Evolutionary conservation across 2,113 vertebrate species (phyloP), one percentile per base, ranked within the genome.

Genomic region (Hydropotes inermis): DNA sequence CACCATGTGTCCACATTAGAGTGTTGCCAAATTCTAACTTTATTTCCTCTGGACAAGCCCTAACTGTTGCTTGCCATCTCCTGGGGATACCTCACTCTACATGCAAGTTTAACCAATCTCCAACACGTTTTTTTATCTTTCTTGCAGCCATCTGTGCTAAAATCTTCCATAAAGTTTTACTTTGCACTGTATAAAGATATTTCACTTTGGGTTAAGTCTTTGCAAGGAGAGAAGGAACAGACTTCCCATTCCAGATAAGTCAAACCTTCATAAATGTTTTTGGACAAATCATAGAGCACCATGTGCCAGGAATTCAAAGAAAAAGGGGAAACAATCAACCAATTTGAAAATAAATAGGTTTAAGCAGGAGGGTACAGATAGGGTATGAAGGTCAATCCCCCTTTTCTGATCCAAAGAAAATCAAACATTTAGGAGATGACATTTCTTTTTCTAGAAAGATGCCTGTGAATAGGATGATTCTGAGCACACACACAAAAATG

Each of bases 401-500:
- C 74, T 87, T 83, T 94, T 45, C 54, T 47, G n/a, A 78, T 28
- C 14, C 54, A 89, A 82, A 94, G 55, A 96, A 89, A 96, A 91
- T 33, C 89, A 95, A 96, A 60, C 16, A 19, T 70, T 55, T 43
- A 74, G 93, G 86, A 50, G 81, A 85, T 74, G 76, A 81, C 36
- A 74, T 21, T 57, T 81, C 19, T 84, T 94, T 89, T 79, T 52
- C 55, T 36, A 92, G 87, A 79, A 90, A 79, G 70, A 84, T 2
- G 13, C 17, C n/a, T 39, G 3, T 52, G 89, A 87, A 87, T 14
- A 61, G 33, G 79, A 83, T 89, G 52, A 19, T 39, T 81, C 47
- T 21, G 54, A 39, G 15, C 60, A 11, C 67, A 79, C 84, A 39
- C 54, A 39, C 39, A 87, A 50, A 89, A 52, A 43, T 54, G 70